Conservation (phyloP, 2,888 invertebrate species). For the Caenorhabditis becei region DNA sequence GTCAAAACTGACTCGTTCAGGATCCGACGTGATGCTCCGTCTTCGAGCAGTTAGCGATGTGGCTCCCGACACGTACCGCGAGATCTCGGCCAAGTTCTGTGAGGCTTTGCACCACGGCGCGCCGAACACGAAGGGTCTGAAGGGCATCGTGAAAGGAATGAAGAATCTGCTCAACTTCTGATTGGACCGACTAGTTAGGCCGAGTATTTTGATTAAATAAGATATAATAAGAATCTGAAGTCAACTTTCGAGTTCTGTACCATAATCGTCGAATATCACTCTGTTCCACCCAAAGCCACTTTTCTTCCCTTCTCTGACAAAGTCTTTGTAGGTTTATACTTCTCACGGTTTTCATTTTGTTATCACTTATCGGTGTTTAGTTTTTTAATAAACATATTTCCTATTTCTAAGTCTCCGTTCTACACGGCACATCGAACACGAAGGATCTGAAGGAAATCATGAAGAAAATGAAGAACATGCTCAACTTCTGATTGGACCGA, state of each 20-base stretch:
- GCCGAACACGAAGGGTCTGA: slow-evolving; percentile 38
- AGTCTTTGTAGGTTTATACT: slow-evolving; percentile 6
- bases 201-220: slow-evolving; percentile 8
- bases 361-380: background rate
- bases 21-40: slow-evolving; percentile 37
- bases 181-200: slow-evolving; percentile 2
- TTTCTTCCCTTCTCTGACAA: slow-evolving; percentile 2
- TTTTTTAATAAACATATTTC: slow-evolving; percentile 35
- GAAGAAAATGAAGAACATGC: too few relatives aligned
- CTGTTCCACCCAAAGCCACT: background rate
- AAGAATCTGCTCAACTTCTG: slow-evolving; percentile 44
- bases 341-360: background rate
- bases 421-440: too few relatives aligned
- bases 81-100: slow-evolving; percentile 49
- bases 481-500: too few relatives aligned
- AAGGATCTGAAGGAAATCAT: too few relatives aligned
- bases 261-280: background rate
- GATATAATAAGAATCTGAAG: slow-evolving; percentile 1
- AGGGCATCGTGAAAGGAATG: slow-evolving; percentile 36
- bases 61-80: slow-evolving; percentile 48
- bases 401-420: slow-evolving; percentile 11
- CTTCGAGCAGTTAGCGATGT: slow-evolving; percentile 49
- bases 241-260: slow-evolving; percentile 19
- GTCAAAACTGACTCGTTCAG: slow-evolving; percentile 11
- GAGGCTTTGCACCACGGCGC: slow-evolving; percentile 45